A percentile compares a stretch with the other conserved stretches of the same genome.
These are phyloP conservation scores for Corythornis vintsioides DNA, from an alignment of 2,113 vertebrate genomes.

Conservation along the genomic window DNA sequence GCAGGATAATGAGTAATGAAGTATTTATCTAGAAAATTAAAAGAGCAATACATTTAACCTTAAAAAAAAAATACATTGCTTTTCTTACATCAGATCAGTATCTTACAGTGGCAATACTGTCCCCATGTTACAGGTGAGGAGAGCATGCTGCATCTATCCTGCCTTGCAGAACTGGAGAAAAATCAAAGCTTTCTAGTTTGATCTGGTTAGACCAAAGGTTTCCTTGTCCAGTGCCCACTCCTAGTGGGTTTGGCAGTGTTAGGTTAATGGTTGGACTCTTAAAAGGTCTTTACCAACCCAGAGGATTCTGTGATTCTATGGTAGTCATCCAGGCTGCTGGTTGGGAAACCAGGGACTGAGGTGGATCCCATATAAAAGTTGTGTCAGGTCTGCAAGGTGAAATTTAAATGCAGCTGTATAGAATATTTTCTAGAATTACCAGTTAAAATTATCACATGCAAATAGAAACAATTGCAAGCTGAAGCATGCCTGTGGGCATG, in stretches of 20 bases:
- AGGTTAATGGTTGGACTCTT: no score
- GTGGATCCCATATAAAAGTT: background rate
- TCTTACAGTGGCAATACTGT: background rate
- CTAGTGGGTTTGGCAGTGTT: no score
- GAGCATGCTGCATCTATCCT: background rate
- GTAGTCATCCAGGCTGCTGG: background rate
- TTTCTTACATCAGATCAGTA: background rate
- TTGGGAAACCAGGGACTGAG: background rate
- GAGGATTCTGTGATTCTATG: no score
- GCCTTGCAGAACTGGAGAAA: background rate
- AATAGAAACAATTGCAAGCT: slow-evolving; percentile 27
- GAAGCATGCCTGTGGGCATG: background rate
- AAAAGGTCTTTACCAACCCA: no score
- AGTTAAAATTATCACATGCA: slow-evolving; percentile 48
- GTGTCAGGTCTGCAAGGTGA: background rate
- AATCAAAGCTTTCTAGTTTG: background rate
- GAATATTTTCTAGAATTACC: slow-evolving; percentile 42
- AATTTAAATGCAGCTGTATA: background rate
- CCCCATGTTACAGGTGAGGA: background rate
- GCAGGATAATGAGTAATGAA: background rate
- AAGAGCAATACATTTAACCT: background rate
- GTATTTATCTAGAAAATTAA: background rate
- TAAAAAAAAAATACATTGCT: background rate
- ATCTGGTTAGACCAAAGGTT: background rate
- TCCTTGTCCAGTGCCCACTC: background rate